A percentile compares a stretch with the other conserved stretches of the same genome.
These are phyloP conservation scores for Patella vulgata DNA, from an alignment of 1,140 invertebrate species.

Conservation along the genomic window DNA sequence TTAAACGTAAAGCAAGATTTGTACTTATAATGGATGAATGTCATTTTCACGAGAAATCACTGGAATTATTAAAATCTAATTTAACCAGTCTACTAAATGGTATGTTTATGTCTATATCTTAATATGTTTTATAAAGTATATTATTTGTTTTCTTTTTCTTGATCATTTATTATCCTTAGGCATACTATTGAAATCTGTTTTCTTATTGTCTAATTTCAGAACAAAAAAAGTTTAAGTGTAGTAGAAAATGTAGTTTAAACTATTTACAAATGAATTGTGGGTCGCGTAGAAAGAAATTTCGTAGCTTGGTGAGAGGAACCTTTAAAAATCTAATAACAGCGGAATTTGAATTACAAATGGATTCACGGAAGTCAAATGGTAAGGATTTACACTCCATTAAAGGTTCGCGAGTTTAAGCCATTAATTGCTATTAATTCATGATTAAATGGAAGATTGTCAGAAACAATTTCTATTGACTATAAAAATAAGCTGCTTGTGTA, in stretches of 20 bases:
- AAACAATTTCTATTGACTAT: too few relatives aligned
- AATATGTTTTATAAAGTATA: too few relatives aligned
- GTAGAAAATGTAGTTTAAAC: slow-evolving; percentile 43
- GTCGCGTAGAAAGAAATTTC: slow-evolving; percentile 30
- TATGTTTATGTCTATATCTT: too few relatives aligned
- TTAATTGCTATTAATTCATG: too few relatives aligned
- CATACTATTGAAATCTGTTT: too few relatives aligned
- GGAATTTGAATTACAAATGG: slow-evolving; percentile 49
- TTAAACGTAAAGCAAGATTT: slow-evolving; percentile 38
- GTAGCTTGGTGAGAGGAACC: slow-evolving; percentile 1
- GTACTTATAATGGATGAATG: slow-evolving; percentile 37
- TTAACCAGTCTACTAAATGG: slow-evolving; percentile 32
- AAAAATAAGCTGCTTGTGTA: too few relatives aligned
- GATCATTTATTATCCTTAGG: too few relatives aligned
- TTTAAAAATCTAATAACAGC: slow-evolving; percentile 36
- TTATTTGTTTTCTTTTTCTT: too few relatives aligned
- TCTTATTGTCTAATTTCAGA: slow-evolving; percentile 25
- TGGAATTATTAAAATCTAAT: slow-evolving; percentile 31
- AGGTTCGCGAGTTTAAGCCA: not conserved
- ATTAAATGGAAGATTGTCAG: too few relatives aligned
- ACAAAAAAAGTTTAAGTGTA: slow-evolving; percentile 54
- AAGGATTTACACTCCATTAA: not conserved
- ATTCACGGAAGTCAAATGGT: slow-evolving; percentile 25
- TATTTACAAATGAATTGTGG: slow-evolving; percentile 36
- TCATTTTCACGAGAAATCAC: slow-evolving; percentile 21